These are phyloP conservation scores for Camponotus pennsylvanicus DNA, from an alignment of 1,140 invertebrate species.

Conservation along the genomic window DNA sequence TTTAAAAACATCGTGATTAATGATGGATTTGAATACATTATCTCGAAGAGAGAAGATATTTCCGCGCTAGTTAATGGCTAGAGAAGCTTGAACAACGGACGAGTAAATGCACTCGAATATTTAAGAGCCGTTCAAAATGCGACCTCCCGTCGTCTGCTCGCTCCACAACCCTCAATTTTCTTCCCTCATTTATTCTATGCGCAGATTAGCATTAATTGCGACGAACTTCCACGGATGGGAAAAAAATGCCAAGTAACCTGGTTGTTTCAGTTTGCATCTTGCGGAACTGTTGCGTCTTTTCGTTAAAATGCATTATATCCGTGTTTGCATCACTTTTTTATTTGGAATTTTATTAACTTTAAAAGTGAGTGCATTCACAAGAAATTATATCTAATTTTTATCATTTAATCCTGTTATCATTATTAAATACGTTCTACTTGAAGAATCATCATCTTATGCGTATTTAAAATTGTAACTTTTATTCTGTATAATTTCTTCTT, in stretches of 20 bases:
- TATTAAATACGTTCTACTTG: background rate
- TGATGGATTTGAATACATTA: constrained; percentile 47
- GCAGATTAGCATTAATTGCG: constrained; percentile 61
- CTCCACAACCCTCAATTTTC: constrained; percentile 43
- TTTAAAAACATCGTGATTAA: constrained; percentile 27
- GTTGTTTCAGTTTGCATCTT: background rate
- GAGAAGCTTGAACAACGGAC: constrained; percentile 40
- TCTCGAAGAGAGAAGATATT: constrained; percentile 32
- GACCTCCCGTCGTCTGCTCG: background rate
- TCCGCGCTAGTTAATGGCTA: constrained; percentile 36
- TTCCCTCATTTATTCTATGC: constrained; percentile 38
- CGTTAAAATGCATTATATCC: constrained; percentile 49
- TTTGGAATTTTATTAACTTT: constrained; percentile 16
- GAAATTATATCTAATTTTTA: constrained; percentile 19
- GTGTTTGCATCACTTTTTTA: constrained; percentile 47
- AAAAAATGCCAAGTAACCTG: constrained; percentile 36
- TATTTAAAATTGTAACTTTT: background rate
- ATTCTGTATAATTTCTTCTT: background rate
- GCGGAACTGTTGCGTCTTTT: constrained; percentile 38
- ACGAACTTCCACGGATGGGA: constrained; percentile 15
- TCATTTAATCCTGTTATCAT: background rate
- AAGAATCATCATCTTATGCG: background rate
- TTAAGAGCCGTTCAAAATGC: constrained; percentile 38
- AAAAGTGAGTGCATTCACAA: background rate
- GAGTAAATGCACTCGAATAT: constrained; percentile 57